These are phyloP conservation scores for Crepidodera aurea DNA, from an alignment of 2,888 invertebrate genomes.

Conservation along the genomic window DNA sequence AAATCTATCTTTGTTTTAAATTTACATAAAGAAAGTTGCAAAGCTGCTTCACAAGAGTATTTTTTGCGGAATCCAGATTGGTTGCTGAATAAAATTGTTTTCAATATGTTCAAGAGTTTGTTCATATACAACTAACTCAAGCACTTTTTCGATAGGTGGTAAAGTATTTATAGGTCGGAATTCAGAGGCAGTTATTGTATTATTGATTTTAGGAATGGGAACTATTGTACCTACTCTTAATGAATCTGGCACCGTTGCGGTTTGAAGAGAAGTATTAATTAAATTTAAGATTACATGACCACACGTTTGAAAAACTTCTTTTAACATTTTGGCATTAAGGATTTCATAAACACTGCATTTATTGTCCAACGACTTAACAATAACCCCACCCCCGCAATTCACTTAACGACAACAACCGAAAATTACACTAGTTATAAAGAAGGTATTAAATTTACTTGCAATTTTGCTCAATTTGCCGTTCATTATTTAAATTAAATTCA, in stretches of 20 bases:
- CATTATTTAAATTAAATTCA: constrained; percentile 1
- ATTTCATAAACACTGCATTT: neutral
- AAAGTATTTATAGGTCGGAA: neutral
- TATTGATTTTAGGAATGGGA: neutral
- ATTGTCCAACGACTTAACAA: neutral
- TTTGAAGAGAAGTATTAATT: neutral
- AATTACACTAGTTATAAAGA: too few relatives aligned
- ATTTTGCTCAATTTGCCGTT: too few relatives aligned
- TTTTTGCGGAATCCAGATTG: too few relatives aligned
- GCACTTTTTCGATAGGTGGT: neutral
- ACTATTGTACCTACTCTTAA: too few relatives aligned
- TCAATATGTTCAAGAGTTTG: too few relatives aligned
- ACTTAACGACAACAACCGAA: neutral
- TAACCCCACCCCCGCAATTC: neutral
- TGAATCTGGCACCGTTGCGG: neutral
- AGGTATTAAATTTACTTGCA: too few relatives aligned
- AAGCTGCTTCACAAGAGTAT: too few relatives aligned
- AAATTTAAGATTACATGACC: neutral
- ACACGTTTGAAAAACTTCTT: neutral
- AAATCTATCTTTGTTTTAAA: neutral
- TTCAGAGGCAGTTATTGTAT: neutral
- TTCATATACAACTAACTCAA: too few relatives aligned
- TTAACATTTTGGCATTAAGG: too few relatives aligned
- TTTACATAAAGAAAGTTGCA: too few relatives aligned
- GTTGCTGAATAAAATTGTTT: too few relatives aligned